Conservation (phyloP, 1,140 invertebrate species). For the Psilanteris sp. region DNA sequence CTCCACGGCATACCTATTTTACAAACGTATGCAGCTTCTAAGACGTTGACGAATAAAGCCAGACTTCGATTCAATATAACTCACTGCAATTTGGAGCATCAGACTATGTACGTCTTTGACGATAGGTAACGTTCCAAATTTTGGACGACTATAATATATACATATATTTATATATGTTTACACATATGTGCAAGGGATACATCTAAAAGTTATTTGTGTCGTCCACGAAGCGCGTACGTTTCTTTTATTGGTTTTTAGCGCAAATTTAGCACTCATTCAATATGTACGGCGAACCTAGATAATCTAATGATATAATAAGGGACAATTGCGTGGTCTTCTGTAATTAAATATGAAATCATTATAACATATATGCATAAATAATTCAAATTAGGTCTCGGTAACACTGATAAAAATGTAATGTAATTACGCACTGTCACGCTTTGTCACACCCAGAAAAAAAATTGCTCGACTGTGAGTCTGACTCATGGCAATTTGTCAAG, state of each 20-base stretch:
- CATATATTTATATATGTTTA: too few relatives aligned
- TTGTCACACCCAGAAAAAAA: constrained; percentile 36
- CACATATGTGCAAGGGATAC: too few relatives aligned
- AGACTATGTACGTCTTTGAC: constrained; percentile 24
- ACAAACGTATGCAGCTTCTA: constrained; percentile 34
- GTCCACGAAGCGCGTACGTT: not conserved
- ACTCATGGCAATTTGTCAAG: constrained; percentile 2
- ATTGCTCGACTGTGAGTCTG: not conserved
- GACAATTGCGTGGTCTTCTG: constrained; percentile 28
- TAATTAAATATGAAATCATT: constrained; percentile 24
- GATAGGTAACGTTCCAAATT: constrained; percentile 26
- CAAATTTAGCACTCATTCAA: too few relatives aligned
- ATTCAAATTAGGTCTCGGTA: constrained; percentile 35
- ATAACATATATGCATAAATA: constrained; percentile 34
- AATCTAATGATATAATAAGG: too few relatives aligned
- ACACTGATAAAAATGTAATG: constrained; percentile 25
- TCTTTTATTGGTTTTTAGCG: too few relatives aligned
- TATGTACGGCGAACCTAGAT: too few relatives aligned
- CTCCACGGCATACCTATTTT: constrained; percentile 30
- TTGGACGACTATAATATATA: constrained; percentile 20
- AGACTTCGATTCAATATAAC: constrained; percentile 15
- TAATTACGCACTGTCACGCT: constrained; percentile 42
- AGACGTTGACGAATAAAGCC: constrained; percentile 33
- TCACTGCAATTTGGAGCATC: constrained; percentile 29
- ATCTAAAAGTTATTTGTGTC: too few relatives aligned